Evolutionary conservation across 2,113 vertebrate species (phyloP).

Genomic region (Odobenus rosmarus): DNA sequence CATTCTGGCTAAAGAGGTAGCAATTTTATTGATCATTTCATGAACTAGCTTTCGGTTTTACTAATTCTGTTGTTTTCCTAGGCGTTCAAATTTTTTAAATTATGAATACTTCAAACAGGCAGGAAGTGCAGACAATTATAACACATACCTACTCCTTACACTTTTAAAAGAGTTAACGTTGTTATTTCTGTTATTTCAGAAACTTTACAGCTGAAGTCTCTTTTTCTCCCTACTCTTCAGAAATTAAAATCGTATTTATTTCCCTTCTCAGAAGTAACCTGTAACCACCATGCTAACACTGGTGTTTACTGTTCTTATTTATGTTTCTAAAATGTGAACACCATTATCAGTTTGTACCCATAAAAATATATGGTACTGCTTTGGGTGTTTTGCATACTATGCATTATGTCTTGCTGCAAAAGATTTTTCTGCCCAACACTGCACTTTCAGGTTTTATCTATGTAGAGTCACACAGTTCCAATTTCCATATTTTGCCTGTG

Average conservation of each 20-base stretch:
- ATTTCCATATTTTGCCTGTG: neutral
- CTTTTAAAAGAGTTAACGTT: neutral
- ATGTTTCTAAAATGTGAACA: constrained; percentile 8
- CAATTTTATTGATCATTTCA: neutral
- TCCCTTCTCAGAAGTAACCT: neutral
- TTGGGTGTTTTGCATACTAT: neutral
- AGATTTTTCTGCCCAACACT: neutral
- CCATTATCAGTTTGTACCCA: neutral
- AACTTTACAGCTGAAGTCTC: neutral
- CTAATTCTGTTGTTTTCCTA: neutral
- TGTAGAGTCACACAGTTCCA: neutral
- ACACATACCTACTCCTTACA: neutral
- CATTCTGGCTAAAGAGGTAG: neutral
- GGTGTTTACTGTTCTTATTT: neutral
- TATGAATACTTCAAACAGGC: neutral
- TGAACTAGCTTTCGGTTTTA: neutral
- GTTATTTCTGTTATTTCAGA: neutral
- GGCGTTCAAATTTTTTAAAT: neutral
- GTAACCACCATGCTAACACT: neutral
- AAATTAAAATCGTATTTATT: neutral
- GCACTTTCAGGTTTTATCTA: neutral
- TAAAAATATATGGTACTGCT: neutral
- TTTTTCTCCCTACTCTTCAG: neutral
- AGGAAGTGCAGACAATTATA: neutral
- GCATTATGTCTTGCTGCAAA: neutral